Base-by-base conservation (phyloP, 2,113 vertebrate species). In the Entelurus aequoreus region DNA sequence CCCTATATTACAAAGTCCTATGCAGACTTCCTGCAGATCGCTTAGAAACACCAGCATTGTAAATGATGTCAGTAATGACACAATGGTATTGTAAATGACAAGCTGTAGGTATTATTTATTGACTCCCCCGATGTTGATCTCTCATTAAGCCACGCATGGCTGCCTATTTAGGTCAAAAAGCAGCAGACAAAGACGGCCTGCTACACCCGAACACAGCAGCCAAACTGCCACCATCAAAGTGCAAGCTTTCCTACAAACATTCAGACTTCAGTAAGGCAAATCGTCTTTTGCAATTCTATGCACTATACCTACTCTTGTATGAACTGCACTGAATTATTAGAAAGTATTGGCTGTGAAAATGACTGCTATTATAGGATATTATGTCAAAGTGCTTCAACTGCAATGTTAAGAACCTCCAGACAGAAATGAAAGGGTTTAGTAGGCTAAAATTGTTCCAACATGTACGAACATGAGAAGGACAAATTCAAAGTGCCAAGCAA, bases 141-240 rank as follows among this genome's bases (percentile, higher is more conserved):
- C 63, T 62, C 79, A 84, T 83, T 63, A 81, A 62, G 48, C 54
- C 68, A 68, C 6, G 75, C 85, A 79, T 75, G 82, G 76, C 78
- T 84, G 85, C 69, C 5, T 81, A 86, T 89, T 72, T 87, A 80
- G 89, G 89, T 90, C 88, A 90, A 73, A 46, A 49, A 76, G 66
- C 52, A 38, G 62, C 63, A 73, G 68, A 87, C 79, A 87, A 52
- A 86, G 86, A 78, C 46, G 6, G 65, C 72, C 9, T 61, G 60
- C n/a, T n/a, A n/a, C n/a, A n/a, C n/a, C n/a, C n/a, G n/a, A n/a
- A n/a, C 49, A 44, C 50, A 59, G 65, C 55, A 63, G 70, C 67
- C 53, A 53, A 21, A 6, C 51, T 60, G 69, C 62, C 55, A 57
- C 55, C 38, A 44, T 11, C n/a, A 46, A 46, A 9, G 12, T 16